Evolutionary conservation across 2,113 vertebrate species (phyloP).

Genomic region (Triplophysa siluroides): DNA sequence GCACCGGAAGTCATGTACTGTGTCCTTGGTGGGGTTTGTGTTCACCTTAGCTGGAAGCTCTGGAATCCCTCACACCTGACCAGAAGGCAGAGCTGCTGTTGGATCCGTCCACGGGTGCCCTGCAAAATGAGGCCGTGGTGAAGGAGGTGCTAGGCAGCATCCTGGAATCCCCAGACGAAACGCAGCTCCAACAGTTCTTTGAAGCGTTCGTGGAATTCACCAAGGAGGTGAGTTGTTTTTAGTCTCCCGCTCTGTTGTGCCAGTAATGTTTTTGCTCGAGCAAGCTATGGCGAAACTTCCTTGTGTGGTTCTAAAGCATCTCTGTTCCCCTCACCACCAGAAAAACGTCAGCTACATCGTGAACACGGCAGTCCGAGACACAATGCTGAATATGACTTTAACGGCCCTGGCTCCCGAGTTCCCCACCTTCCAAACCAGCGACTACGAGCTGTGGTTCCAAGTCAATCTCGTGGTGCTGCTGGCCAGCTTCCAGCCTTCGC

Average conservation of each 20-base stretch:
- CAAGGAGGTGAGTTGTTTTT: not conserved
- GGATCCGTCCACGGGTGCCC: not conserved
- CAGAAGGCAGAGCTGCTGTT: not conserved
- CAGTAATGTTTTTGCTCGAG: not conserved
- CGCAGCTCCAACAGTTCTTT: slow-evolving; percentile 12
- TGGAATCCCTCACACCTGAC: too few relatives aligned
- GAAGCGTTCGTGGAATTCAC: not conserved
- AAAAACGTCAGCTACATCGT: slow-evolving; percentile 20
- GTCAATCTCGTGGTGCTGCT: slow-evolving; percentile 52
- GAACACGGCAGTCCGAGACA: not conserved
- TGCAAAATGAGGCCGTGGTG: slow-evolving; percentile 16
- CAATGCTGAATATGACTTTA: slow-evolving; percentile 56
- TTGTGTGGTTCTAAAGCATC: not conserved
- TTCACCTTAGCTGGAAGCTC: not conserved
- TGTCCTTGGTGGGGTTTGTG: not conserved
- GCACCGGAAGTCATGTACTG: not conserved
- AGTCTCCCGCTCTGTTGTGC: too few relatives aligned
- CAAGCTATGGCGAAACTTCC: not conserved
- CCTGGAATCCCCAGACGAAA: not conserved
- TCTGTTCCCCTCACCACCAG: not conserved
- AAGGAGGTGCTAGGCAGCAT: slow-evolving; percentile 14
- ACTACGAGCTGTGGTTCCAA: slow-evolving; percentile 59
- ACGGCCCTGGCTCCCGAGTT: slow-evolving; percentile 52
- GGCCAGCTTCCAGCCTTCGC: slow-evolving; percentile 47
- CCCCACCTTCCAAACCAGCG: slow-evolving; percentile 39